Percentiles rank a stretch among this genome's conserved stretches.
Conservation (phyloP, 2,888 invertebrate species). For the Strigamia crassipes region DNA sequence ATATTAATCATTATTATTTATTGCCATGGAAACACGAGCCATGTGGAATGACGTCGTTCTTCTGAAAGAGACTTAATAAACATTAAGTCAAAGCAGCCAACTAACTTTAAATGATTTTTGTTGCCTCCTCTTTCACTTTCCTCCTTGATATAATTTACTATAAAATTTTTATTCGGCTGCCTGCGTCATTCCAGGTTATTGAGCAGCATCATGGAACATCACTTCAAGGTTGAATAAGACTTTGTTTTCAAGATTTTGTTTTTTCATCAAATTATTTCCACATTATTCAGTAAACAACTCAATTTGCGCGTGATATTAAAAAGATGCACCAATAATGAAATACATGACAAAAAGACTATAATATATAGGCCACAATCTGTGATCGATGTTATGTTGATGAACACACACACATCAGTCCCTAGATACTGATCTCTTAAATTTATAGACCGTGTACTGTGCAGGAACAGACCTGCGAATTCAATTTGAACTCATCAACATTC, state of each 20-base stretch:
- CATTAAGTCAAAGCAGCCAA: background rate
- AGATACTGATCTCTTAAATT: background rate
- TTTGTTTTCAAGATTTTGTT: background rate
- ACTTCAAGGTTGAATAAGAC: background rate
- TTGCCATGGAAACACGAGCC: slow-evolving; percentile 3
- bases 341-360: background rate
- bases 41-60: background rate
- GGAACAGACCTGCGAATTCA: background rate
- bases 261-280: too few relatives aligned
- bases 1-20: background rate
- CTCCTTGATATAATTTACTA: background rate
- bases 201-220: background rate
- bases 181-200: background rate
- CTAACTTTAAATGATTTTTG: background rate
- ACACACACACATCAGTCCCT: background rate
- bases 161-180: background rate
- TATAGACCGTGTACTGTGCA: background rate
- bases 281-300: background rate
- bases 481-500: slow-evolving; percentile 24
- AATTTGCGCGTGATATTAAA: background rate
- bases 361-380: background rate
- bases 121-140: background rate
- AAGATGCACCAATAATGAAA: background rate
- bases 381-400: background rate
- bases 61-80: background rate